A percentile compares a stretch with the other conserved stretches of the same genome.
Evolutionary conservation across 2,797 vertebrate genomes (phyloP).

Genomic region (Gambelia wislizenii): DNA sequence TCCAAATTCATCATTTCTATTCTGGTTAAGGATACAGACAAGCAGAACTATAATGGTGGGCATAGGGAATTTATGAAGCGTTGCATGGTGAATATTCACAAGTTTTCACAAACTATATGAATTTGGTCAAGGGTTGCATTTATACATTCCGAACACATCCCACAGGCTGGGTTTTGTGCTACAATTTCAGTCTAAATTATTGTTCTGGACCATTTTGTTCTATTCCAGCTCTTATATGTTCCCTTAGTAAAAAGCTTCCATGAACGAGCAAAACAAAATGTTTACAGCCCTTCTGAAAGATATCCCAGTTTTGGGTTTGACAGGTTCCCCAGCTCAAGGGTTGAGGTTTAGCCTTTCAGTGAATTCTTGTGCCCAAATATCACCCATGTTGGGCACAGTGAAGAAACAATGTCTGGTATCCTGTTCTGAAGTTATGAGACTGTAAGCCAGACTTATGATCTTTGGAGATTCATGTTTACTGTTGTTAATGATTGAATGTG

Average conservation of each 20-base stretch:
- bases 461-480: no score
- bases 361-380: not conserved
- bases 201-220: not conserved
- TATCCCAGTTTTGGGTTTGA: not conserved
- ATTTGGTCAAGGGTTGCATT: slow-evolving; percentile 25
- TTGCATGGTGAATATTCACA: slow-evolving; percentile 58
- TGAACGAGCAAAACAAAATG: not conserved
- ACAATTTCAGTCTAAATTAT: slow-evolving; percentile 6
- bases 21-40: slow-evolving; percentile 25
- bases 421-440: no score
- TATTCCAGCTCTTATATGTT: not conserved
- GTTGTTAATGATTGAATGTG: no score
- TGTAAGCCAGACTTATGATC: no score
- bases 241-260: not conserved
- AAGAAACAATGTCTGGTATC: no score
- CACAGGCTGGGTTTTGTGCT: not conserved
- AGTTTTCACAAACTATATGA: slow-evolving; percentile 40
- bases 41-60: slow-evolving; percentile 8
- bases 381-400: not conserved
- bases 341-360: not conserved
- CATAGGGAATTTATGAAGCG: slow-evolving; percentile 51
- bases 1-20: slow-evolving; percentile 27
- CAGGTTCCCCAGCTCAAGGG: not conserved
- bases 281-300: not conserved
- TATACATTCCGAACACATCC: slow-evolving; percentile 13